These are phyloP conservation scores for Parasteatoda lunata DNA, from an alignment of 2,888 invertebrate species.

Conservation along the genomic window DNA sequence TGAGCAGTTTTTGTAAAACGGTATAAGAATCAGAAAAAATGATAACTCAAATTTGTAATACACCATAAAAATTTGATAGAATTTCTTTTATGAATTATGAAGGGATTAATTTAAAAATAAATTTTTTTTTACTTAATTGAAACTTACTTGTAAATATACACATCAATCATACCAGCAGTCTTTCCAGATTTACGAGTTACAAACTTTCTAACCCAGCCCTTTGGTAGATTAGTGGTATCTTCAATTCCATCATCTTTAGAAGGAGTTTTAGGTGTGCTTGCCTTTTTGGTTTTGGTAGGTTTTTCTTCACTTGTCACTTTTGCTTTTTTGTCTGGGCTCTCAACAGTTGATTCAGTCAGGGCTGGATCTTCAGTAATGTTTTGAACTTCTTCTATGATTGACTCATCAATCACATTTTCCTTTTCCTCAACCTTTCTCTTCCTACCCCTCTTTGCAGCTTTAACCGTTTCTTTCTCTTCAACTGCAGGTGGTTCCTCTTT, in stretches of 20 bases:
- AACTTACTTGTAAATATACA: constrained; percentile 61
- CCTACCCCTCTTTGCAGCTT: constrained; percentile 22
- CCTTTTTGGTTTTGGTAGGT: constrained; percentile 11
- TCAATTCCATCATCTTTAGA: constrained; percentile 10
- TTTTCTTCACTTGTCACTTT: background rate
- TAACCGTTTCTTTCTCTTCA: background rate
- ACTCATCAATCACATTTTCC: constrained; percentile 25
- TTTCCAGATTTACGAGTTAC: constrained; percentile 56
- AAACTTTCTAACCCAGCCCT: constrained; percentile 53
- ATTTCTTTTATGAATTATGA: no score
- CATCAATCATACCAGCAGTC: constrained; percentile 49
- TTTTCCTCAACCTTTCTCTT: constrained; percentile 54
- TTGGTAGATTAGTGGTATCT: constrained; percentile 30
- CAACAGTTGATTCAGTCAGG: background rate
- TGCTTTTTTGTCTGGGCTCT: background rate
- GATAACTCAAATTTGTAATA: no score
- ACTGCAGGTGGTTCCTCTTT: background rate
- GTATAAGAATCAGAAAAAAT: no score
- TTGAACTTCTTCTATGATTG: constrained; percentile 28
- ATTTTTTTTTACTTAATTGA: background rate
- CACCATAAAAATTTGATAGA: no score
- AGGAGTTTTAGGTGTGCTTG: background rate
- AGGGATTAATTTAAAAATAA: no score
- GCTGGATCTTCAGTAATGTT: constrained; percentile 27
- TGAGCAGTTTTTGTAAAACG: no score